A percentile compares a stretch with the other conserved stretches of the same genome.
phyloP scores from a whole-genome alignment of 2,797 vertebrate genomes.

The Cryptoblepharus egeriae region DNA sequence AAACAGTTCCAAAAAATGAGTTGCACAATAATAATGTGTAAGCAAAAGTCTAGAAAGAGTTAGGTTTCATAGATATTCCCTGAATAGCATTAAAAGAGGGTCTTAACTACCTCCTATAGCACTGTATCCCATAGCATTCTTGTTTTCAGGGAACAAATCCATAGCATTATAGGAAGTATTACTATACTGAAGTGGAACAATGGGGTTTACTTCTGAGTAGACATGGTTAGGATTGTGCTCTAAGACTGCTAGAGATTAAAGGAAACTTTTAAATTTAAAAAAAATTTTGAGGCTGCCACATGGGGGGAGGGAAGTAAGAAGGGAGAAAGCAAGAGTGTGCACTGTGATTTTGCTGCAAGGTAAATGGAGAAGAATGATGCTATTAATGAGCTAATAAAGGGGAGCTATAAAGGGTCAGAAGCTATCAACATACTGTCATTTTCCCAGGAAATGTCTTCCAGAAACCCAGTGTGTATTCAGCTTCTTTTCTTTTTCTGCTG shows the following conservation, averaged over 20 bases:
- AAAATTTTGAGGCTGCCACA: constrained; percentile 8
- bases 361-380: not conserved
- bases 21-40: not conserved
- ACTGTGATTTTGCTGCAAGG: not conserved
- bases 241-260: not conserved
- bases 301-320: too few species aligned
- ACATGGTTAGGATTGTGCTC: too few species aligned
- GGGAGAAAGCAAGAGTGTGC: too few species aligned
- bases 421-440: constrained; percentile 87
- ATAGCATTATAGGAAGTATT: too few species aligned
- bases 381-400: too few species aligned
- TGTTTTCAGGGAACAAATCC: too few species aligned
- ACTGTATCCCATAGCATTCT: too few species aligned
- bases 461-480: constrained; percentile 91
- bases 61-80: too few species aligned
- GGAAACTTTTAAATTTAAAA: not conserved
- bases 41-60: not conserved
- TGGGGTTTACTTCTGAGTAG: too few species aligned
- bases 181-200: not conserved
- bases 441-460: constrained; percentile 98
- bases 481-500: constrained; percentile 90
- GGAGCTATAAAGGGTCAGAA: not conserved
- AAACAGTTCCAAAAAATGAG: not conserved
- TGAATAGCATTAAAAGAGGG: too few species aligned
- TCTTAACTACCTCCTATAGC: too few species aligned